Conservation (phyloP, 2,888 invertebrate species). For the Morpho helenor region DNA sequence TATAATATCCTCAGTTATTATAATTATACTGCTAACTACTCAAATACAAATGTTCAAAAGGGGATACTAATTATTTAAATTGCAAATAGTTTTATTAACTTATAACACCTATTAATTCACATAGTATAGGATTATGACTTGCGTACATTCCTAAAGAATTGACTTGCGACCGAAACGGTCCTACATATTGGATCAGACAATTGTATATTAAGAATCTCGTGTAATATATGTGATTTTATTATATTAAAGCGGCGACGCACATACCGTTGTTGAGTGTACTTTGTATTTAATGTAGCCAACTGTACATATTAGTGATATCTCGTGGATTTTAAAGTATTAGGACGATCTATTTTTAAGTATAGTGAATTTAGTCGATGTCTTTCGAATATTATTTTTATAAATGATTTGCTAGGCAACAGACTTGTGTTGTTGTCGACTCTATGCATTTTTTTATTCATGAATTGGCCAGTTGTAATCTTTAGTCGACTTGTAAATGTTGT, state of each 20-base stretch:
- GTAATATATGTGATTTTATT: slow-evolving; percentile 27
- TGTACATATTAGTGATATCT: slow-evolving; percentile 62
- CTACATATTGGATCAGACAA: slow-evolving; percentile 19
- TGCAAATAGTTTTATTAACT: too few relatives aligned
- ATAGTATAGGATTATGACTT: neutral
- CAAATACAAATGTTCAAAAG: too few relatives aligned
- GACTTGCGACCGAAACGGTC: slow-evolving; percentile 19
- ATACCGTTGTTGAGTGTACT: slow-evolving; percentile 31
- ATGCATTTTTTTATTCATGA: slow-evolving; percentile 30
- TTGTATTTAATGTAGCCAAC: slow-evolving; percentile 48
- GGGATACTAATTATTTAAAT: too few relatives aligned
- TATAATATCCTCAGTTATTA: too few relatives aligned
- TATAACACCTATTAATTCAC: too few relatives aligned
- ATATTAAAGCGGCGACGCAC: slow-evolving; percentile 27
- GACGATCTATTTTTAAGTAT: slow-evolving; percentile 61
- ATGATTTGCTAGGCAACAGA: slow-evolving; percentile 70
- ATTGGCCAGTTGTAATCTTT: slow-evolving; percentile 32
- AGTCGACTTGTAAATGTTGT: slow-evolving; percentile 8
- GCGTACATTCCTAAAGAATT: slow-evolving; percentile 33
- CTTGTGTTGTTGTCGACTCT: slow-evolving; percentile 45
- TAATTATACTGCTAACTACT: too few relatives aligned
- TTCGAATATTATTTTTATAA: slow-evolving; percentile 63
- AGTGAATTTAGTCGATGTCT: slow-evolving; percentile 48
- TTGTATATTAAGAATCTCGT: slow-evolving; percentile 51
- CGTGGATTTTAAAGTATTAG: slow-evolving; percentile 57